Evolutionary conservation across 2,888 invertebrate species (phyloP), one percentile per base, ranked within the genome.

Genomic region (Aspidiotus destructor): DNA sequence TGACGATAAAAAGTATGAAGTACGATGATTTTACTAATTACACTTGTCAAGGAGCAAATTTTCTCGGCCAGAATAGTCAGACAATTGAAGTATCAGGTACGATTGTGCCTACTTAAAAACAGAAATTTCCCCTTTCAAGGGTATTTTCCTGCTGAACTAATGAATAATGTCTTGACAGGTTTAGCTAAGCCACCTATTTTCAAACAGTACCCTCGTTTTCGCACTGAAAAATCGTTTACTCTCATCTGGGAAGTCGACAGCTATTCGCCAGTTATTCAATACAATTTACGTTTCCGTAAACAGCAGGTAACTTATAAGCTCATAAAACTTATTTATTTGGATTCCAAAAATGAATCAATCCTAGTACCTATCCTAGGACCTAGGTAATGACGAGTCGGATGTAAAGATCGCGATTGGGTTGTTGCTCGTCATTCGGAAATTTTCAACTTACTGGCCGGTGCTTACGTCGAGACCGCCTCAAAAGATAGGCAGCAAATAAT

Each of bases 201-300:
- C 58, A 69, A 69, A 69, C 8, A 44, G 15, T 57, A 69, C 11
- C 61, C 61, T 16, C 54, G 62, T 62, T 41, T 53, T 10, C 53
- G 69, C 44, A 55, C 62, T 10, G 62, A 69, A 61, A 69, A 53
- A n/a, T 61, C 69, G 28, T 69, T 62, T 41, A 69, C 69, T 40
- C 72, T 82, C 68, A 75, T 76, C 64, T 82, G 80, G 80, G 77
- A 75, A 54, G 77, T 81, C 8, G 80, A 81, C 71, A 81, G 81
- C 16, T 77, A 77, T 67, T 76, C 77, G 11, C 79, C 79, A 1
- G 76, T 81, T 68, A 75, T 75, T 2, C 75, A 77, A 65, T 79
- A 79, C 71, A 76, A 78, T 69, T 73, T 82, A 52, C 77, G 78
- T 69, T 81, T 79, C 73, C 78, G 78, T 73, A 79, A 76, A 73